Evolutionary conservation across 1,140 invertebrate genomes (phyloP).

Genomic region (Zaprionus lachaisei): DNA sequence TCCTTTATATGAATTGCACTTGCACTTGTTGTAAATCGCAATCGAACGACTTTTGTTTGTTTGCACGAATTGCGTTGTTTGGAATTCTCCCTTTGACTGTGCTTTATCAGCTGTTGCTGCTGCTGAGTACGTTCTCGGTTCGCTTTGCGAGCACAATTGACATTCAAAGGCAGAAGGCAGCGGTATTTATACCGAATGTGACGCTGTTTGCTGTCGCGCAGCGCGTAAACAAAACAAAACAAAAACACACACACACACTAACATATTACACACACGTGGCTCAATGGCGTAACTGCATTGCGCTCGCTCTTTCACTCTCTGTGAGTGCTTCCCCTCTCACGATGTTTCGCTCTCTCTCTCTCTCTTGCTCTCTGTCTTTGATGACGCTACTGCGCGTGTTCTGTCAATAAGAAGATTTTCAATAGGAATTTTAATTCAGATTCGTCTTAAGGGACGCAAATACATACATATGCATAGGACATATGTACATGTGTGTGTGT

Average conservation of each 20-base stretch:
- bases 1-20: constrained; percentile 36
- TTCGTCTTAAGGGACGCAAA: constrained; percentile 22
- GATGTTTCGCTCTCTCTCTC: constrained; percentile 9
- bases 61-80: constrained; percentile 29
- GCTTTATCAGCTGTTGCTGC: constrained; percentile 24
- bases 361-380: background rate
- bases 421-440: background rate
- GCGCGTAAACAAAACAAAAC: constrained; percentile 36
- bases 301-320: constrained; percentile 15
- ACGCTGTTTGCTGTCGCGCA: constrained; percentile 25
- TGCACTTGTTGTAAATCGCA: constrained; percentile 74
- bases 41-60: constrained; percentile 37
- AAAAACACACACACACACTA: constrained; percentile 6
- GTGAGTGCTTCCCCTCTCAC: background rate
- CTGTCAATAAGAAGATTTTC: constrained; percentile 15
- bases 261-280: constrained; percentile 12
- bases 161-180: constrained; percentile 4
- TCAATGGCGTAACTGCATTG: constrained; percentile 32
- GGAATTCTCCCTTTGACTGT: background rate
- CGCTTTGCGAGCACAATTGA: constrained; percentile 58
- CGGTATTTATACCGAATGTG: constrained; percentile 60
- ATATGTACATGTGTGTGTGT: background rate
- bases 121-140: constrained; percentile 21
- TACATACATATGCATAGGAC: background rate
- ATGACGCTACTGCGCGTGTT: constrained; percentile 3